Conservation (phyloP, 2,797 vertebrate species). For the Coranthus polyacanthus region DNA sequence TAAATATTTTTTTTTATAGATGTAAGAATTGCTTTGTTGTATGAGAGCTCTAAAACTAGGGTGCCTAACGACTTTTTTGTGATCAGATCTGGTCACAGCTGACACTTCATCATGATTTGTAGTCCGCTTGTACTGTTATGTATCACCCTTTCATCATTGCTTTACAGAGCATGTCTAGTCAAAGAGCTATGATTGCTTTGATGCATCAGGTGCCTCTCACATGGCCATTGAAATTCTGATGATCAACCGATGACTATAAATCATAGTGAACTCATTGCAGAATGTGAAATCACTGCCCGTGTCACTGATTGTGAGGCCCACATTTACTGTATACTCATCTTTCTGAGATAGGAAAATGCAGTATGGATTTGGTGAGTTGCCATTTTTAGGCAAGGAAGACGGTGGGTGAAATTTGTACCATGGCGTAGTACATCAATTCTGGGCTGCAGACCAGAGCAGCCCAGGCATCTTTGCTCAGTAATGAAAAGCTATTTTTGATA, state of each 20-base stretch:
- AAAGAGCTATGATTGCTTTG: conserved; percentile 40
- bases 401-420: conserved; percentile 9
- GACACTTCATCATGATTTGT: conserved; percentile 10
- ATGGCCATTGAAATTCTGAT: conserved; percentile 35
- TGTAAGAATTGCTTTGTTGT: neutral
- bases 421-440: conserved; percentile 25
- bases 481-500: conserved; percentile 66
- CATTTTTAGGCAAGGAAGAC: conserved; percentile 35
- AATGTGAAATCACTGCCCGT: conserved; percentile 25
- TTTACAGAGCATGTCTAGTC: conserved; percentile 26
- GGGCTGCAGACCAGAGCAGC: conserved; percentile 43
- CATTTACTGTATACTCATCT: conserved; percentile 34
- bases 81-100: conserved; percentile 15
- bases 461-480: conserved; percentile 37
- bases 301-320: conserved; percentile 26
- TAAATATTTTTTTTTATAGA: conserved; percentile 3
- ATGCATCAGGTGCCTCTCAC: conserved; percentile 33
- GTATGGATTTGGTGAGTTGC: conserved; percentile 7
- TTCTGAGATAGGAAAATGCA: conserved; percentile 13
- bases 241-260: conserved; percentile 35
- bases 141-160: conserved; percentile 23
- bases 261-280: conserved; percentile 26
- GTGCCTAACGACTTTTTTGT: neutral
- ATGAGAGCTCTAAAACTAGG: neutral
- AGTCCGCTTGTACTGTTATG: neutral